Conservation (phyloP, 2,113 vertebrate species). For the Poeciliopsis turrubarensis region DNA sequence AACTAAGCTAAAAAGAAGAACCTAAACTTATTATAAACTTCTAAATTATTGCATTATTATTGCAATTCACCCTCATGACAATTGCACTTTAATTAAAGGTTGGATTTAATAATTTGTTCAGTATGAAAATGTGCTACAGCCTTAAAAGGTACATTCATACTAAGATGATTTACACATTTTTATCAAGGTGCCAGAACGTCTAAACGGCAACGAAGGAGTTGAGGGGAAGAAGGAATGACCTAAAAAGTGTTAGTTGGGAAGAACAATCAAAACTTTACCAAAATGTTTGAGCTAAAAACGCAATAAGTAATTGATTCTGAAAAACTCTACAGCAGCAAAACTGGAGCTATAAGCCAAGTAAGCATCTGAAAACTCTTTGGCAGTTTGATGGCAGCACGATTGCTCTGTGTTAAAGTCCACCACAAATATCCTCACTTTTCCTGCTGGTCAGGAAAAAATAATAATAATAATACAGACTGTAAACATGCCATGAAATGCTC, state of each 20-base stretch:
- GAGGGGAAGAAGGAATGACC: not conserved
- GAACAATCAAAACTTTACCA: not conserved
- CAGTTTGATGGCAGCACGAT: conserved; percentile 23
- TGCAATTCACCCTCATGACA: no score
- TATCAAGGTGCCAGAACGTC: no score
- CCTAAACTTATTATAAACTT: not conserved
- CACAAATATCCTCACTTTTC: conserved; percentile 63
- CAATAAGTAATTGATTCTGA: not conserved
- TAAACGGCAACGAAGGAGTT: not conserved
- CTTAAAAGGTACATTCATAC: no score
- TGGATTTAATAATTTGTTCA: no score
- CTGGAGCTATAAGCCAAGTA: conserved; percentile 13
- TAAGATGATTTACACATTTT: no score
- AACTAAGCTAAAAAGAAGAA: no score
- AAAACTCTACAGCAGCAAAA: conserved; percentile 44
- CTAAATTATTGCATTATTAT: not conserved
- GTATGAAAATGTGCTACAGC: no score
- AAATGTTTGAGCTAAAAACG: not conserved
- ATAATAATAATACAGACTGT: conserved; percentile 42
- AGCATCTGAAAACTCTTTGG: conserved; percentile 34
- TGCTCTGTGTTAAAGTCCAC: conserved; percentile 27
- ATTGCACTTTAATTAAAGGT: no score
- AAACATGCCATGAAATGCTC: conserved; percentile 31
- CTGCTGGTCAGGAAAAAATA: conserved; percentile 41
- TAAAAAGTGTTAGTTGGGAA: not conserved